These are phyloP conservation scores for Cyrtodaria siliqua DNA, from an alignment of 2,888 invertebrate genomes.

Conservation along the genomic window DNA sequence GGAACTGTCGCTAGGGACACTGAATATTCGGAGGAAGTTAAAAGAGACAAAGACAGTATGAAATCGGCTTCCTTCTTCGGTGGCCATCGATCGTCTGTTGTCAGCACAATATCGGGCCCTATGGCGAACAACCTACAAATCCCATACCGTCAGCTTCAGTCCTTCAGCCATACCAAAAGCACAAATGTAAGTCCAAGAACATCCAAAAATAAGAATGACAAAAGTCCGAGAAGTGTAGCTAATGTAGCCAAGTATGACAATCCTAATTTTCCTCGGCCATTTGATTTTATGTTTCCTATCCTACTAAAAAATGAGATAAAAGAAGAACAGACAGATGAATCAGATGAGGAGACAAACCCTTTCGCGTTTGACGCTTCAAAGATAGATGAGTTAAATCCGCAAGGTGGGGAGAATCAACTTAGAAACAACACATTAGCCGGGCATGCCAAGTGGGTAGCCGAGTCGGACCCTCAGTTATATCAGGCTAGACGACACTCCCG, in stretches of 20 bases:
- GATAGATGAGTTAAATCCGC: constrained; percentile 6
- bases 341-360: constrained; percentile 19
- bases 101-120: constrained; percentile 26
- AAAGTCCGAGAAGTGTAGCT: constrained; percentile 2
- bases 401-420: neutral
- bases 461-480: constrained; percentile 12
- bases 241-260: constrained; percentile 38
- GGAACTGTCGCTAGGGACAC: constrained; percentile 52
- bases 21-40: constrained; percentile 27
- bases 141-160: no score
- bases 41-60: constrained; percentile 3
- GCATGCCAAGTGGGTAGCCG: constrained; percentile 45
- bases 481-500: neutral
- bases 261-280: constrained; percentile 52
- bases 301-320: constrained; percentile 16
- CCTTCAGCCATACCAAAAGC: no score
- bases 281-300: constrained; percentile 51
- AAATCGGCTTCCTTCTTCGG: constrained; percentile 47
- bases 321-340: neutral
- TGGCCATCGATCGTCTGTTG: constrained; percentile 33
- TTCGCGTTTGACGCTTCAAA: constrained; percentile 13
- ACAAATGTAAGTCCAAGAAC: neutral
- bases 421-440: constrained; percentile 19
- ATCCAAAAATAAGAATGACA: neutral
- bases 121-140: neutral